Evolutionary conservation across 1,140 invertebrate species (phyloP), one percentile per base, ranked within the genome.

Genomic region (Drosophila mayri): DNA sequence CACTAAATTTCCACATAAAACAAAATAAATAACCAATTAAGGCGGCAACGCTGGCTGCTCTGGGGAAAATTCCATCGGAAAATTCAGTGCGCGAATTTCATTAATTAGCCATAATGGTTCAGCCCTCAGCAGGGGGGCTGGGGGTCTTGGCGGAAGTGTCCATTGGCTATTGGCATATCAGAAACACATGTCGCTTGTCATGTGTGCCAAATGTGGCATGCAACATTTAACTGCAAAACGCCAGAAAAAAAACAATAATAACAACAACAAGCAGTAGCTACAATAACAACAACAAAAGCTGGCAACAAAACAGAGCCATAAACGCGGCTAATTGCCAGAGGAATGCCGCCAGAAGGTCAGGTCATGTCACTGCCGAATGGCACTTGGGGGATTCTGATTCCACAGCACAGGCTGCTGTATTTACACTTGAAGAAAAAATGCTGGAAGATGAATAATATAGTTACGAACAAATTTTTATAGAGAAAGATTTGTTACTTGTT

Each of bases 131-230:
- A 5, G 41, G 11, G 6, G 30, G 40, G 11, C 7, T n/a, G 11
- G 4, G 3, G 25, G 25, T 25, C 25, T 25, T 25, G 25, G 25
- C 41, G 73, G n/a, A 59, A 55, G 54, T 70, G 64, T 63, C 74
- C 49, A 63, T 78, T 58, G 54, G 50, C 84, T 61, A 88, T 88
- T 88, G 84, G 76, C 80, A 78, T 84, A 88, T 88, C 84, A 71
- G 61, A 76, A 77, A 81, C 84, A 87, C 84, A 87, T 84, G 84
- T 88, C 76, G 80, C 85, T 76, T 87, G 84, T 87, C 84, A 85
- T 90, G 66, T 85, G 81, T 79, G 84, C 74, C 75, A 85, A 90
- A 90, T 90, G 85, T 90, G 75, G 85, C 86, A 90, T 88, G 86
- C 85, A 88, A 90, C 85, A 88, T 88, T 88, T 90, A 90, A 81